Evolutionary conservation across 2,888 invertebrate species (phyloP).

Genomic region (Protophormia terraenovae): DNA sequence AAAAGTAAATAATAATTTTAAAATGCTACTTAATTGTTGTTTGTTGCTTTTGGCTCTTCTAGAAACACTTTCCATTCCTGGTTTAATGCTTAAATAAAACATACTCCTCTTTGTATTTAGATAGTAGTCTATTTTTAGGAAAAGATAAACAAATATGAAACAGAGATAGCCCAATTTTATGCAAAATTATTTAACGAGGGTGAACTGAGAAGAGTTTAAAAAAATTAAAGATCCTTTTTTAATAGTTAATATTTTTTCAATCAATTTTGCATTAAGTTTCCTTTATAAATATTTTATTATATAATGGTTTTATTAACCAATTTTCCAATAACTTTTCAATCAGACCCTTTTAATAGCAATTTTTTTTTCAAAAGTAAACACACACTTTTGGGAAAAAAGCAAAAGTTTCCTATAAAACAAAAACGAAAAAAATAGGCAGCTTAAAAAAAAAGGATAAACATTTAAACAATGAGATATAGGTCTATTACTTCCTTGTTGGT

Average conservation of each 20-base stretch:
- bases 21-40: conserved; percentile 19
- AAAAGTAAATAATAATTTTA: conserved; percentile 11
- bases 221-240: neutral
- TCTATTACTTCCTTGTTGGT: conserved; percentile 64
- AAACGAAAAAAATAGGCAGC: conserved; percentile 8
- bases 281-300: no score
- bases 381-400: conserved; percentile 8
- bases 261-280: no score
- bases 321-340: no score
- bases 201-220: neutral
- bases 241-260: no score
- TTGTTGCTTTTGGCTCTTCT: conserved; percentile 15
- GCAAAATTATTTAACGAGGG: neutral
- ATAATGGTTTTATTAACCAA: no score
- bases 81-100: neutral
- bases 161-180: neutral
- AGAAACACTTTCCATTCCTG: conserved; percentile 49
- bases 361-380: conserved; percentile 25
- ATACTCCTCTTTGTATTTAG: conserved; percentile 30
- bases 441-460: neutral
- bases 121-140: neutral
- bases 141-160: neutral
- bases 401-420: conserved; percentile 36
- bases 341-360: no score
- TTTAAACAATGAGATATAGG: conserved; percentile 53